phyloP scores from a whole-genome alignment of 23 tunicate genomes.

The Trididemnum nubilum region DNA sequence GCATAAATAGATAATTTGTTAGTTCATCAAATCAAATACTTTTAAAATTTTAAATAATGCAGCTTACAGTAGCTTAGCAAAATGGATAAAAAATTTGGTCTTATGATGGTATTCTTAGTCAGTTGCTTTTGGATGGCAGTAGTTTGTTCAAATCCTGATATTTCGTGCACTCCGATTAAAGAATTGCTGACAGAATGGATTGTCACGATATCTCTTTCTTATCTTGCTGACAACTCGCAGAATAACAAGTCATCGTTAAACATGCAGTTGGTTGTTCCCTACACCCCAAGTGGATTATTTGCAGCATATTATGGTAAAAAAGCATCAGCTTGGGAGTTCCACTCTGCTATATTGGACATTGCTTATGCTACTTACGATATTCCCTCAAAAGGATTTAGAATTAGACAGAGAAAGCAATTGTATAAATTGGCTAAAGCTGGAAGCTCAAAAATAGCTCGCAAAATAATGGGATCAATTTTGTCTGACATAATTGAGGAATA shows the following conservation, averaged over 20 bases:
- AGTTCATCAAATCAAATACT: too few relatives aligned
- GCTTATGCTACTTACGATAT: constrained; percentile 26
- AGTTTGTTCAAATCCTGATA: too few relatives aligned
- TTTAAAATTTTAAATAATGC: too few relatives aligned
- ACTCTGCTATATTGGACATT: constrained; percentile 48
- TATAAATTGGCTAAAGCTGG: constrained; percentile 52
- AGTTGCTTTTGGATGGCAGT: too few relatives aligned
- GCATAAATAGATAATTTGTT: too few relatives aligned
- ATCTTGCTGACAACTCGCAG: constrained; percentile 72
- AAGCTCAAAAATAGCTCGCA: constrained; percentile 56
- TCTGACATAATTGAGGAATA: constrained; percentile 40
- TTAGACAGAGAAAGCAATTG: constrained; percentile 51
- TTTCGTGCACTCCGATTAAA: not conserved
- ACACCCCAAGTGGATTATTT: constrained; percentile 57
- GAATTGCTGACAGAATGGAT: not conserved
- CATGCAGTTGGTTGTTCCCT: constrained; percentile 31
- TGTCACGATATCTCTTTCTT: constrained; percentile 39
- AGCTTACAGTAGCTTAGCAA: too few relatives aligned
- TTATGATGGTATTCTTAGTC: too few relatives aligned
- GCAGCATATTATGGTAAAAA: constrained; percentile 57
- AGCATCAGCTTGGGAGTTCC: constrained; percentile 62
- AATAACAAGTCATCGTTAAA: constrained; percentile 32
- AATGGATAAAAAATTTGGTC: too few relatives aligned
- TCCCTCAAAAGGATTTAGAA: constrained; percentile 22
- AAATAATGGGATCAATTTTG: constrained; percentile 36